A percentile compares a stretch with the other conserved stretches of the same genome.
phyloP scores from a whole-genome alignment of 1,140 invertebrate species.

The Pseudomyrmex cubaensis region DNA sequence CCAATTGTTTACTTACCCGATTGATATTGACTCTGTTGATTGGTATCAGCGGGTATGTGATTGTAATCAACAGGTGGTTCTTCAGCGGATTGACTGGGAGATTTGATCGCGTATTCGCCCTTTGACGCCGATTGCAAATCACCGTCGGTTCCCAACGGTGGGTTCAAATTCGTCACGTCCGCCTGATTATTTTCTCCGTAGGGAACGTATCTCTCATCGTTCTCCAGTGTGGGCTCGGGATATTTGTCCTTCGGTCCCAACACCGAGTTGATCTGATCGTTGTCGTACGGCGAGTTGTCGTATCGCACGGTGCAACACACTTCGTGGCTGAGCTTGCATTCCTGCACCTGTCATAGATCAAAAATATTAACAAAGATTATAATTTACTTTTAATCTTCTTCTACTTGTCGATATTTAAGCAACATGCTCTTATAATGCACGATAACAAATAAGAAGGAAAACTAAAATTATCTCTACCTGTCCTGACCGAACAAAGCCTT shows the following conservation, averaged over 20 bases:
- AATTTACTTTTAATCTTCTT: too few species aligned
- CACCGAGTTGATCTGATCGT: slow-evolving; percentile 55
- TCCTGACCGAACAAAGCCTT: not conserved
- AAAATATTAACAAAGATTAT: not conserved
- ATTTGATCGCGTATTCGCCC: not conserved
- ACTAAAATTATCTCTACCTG: slow-evolving; percentile 39
- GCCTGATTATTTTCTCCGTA: slow-evolving; percentile 46
- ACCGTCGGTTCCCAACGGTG: not conserved
- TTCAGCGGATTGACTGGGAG: not conserved
- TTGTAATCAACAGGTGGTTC: slow-evolving; percentile 25
- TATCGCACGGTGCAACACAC: slow-evolving; percentile 79
- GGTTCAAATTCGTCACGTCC: slow-evolving; percentile 14
- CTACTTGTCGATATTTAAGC: too few species aligned
- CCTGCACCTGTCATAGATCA: slow-evolving; percentile 67
- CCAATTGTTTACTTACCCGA: not conserved
- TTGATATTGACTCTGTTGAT: slow-evolving; percentile 15
- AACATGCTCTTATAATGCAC: too few species aligned
- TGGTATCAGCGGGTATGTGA: slow-evolving; percentile 24
- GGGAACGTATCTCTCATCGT: slow-evolving; percentile 34
- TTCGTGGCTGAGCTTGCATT: slow-evolving; percentile 76
- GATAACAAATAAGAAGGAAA: too few species aligned
- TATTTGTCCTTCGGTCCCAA: slow-evolving; percentile 4
- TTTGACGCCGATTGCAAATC: slow-evolving; percentile 1
- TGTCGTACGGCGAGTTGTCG: slow-evolving; percentile 6
- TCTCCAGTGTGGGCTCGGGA: slow-evolving; percentile 25